phyloP scores from a whole-genome alignment of 2,888 invertebrate species.

The Drosophila vallismaia region DNA sequence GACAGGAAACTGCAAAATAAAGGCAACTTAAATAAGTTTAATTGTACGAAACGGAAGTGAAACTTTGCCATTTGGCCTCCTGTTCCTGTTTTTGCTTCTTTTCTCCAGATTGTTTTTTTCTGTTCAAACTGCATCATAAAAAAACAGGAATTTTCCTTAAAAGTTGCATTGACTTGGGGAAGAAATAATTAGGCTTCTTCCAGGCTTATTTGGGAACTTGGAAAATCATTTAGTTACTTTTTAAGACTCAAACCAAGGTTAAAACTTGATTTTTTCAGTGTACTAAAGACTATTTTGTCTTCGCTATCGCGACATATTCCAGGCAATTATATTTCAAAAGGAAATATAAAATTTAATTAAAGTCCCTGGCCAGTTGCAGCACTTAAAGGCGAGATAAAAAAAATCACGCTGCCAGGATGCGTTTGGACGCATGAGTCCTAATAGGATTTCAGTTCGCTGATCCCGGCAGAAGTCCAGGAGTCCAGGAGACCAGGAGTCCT shows the following conservation, averaged over 20 bases:
- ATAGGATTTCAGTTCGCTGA: slow-evolving; percentile 32
- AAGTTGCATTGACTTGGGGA: too few relatives aligned
- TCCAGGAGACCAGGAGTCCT: background rate
- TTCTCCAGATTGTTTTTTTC: background rate
- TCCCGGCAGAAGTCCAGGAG: slow-evolving; percentile 7
- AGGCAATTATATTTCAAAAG: background rate
- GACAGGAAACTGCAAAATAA: slow-evolving; percentile 30
- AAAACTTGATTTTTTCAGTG: background rate
- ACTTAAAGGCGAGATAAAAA: background rate
- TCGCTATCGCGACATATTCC: background rate
- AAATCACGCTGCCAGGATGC: slow-evolving; percentile 13
- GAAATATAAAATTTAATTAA: slow-evolving; percentile 7
- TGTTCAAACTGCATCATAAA: background rate
- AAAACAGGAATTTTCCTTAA: background rate
- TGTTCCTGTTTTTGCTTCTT: background rate
- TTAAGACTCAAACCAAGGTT: too few relatives aligned
- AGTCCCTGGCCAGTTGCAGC: background rate
- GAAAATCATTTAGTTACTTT: too few relatives aligned
- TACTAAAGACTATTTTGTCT: background rate
- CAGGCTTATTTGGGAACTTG: too few relatives aligned
- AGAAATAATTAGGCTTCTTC: too few relatives aligned
- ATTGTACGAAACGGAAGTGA: slow-evolving; percentile 54
- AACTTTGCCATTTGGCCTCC: slow-evolving; percentile 44
- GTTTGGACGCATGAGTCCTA: slow-evolving; percentile 11
- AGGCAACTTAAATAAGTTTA: slow-evolving; percentile 59